Percentiles rank a stretch among this genome's conserved stretches.
Evolutionary conservation across 2,797 vertebrate species (phyloP).

Genomic region (Lates japonicus): DNA sequence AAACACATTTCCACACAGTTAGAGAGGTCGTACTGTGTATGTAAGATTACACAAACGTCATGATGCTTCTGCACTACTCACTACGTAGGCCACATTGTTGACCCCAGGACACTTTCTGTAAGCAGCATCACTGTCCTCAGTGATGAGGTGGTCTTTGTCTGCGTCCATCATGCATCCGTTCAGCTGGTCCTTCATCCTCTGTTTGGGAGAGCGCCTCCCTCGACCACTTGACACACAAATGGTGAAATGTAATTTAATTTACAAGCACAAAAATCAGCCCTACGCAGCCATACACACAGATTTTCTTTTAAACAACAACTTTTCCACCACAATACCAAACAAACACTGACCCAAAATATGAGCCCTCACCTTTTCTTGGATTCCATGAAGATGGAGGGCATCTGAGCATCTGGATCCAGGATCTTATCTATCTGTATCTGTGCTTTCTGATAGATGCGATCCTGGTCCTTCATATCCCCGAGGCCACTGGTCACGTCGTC

Average conservation of each 20-base stretch:
- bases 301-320: not conserved
- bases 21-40: not conserved
- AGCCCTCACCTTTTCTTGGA: slow-evolving; percentile 92
- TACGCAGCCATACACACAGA: not conserved
- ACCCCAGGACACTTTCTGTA: slow-evolving; percentile 96
- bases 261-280: too few relatives aligned
- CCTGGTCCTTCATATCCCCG: slow-evolving; percentile 91
- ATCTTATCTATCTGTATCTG: slow-evolving; percentile 98
- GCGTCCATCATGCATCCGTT: slow-evolving; percentile 91
- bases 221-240: slow-evolving; percentile 83
- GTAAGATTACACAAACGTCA: not conserved
- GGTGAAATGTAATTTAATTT: not conserved
- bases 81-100: slow-evolving; percentile 96
- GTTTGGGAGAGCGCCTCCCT: slow-evolving; percentile 93
- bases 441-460: slow-evolving; percentile 94
- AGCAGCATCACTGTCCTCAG: slow-evolving; percentile 92
- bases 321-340: not conserved
- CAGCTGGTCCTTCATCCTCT: slow-evolving; percentile 91
- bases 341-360: not conserved
- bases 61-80: slow-evolving; percentile 69
- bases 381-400: slow-evolving; percentile 93
- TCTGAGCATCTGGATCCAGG: slow-evolving; percentile 91
- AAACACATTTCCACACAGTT: not conserved
- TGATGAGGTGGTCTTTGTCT: slow-evolving; percentile 94
- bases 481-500: slow-evolving; percentile 88